A percentile compares a stretch with the other conserved stretches of the same genome.
Conservation (phyloP, 1,140 invertebrate genomes). For the Lethrus apterus region DNA sequence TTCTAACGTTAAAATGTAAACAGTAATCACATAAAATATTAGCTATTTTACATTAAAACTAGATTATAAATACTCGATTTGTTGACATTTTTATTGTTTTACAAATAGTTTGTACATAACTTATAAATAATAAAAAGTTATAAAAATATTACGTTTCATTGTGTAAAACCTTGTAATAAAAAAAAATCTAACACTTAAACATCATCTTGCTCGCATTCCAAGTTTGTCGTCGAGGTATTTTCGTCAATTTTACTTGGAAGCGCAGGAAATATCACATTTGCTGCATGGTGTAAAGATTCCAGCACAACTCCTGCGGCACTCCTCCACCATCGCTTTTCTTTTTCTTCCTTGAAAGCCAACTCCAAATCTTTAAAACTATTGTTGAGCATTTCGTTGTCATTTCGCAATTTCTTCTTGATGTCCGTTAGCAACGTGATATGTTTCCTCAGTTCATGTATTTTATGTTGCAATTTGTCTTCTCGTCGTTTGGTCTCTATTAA, state of each 20-base stretch:
- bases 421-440: not conserved
- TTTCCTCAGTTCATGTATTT: constrained; percentile 4
- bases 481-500: not conserved
- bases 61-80: constrained; percentile 4
- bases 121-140: constrained; percentile 9
- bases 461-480: constrained; percentile 6
- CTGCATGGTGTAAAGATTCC: constrained; percentile 6
- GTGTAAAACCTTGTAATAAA: not conserved
- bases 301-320: not conserved
- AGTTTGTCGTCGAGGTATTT: not conserved
- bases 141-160: not conserved
- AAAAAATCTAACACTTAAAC: not conserved
- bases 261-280: constrained; percentile 4
- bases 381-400: not conserved
- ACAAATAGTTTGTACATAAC: constrained; percentile 11
- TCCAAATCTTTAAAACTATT: constrained; percentile 1
- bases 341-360: not conserved
- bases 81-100: constrained; percentile 12
- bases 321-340: constrained; percentile 4
- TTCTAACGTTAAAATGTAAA: constrained; percentile 10
- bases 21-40: too few relatives aligned
- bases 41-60: too few relatives aligned
- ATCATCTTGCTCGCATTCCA: not conserved
- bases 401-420: not conserved
- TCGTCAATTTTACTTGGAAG: not conserved